Base-by-base conservation (phyloP, 2,113 vertebrate species). In the Takifugu bimaculatus region DNA sequence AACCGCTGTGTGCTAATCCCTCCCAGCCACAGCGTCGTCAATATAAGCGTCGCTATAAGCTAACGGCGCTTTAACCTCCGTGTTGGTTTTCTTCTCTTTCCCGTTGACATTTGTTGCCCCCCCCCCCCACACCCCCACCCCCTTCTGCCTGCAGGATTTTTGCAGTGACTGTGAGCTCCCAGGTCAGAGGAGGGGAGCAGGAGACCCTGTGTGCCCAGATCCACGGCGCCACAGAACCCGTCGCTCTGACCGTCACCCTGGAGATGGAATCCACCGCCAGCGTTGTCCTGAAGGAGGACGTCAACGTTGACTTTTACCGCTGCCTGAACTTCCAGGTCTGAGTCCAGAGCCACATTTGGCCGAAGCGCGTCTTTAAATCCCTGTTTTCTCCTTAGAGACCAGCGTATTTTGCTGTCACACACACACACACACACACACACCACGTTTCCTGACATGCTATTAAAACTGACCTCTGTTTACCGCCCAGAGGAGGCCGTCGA, bases 171-270 rank as follows among this genome's bases (percentile, higher is more conserved):
- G 76, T 90, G 62, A 89, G 84, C 74, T 91, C 89, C 42, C 74
- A 65, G 20, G 13, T 88, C 6, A 68, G 35, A 10, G 82, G 70
- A 29, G 91, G 89, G 3, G 52, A 57, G 2, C 65, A 75, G 10
- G 90, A 91, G 81, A 85, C 65, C 3, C 9, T 91, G 7, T 92
- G 90, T 60, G 81, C 78, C 32, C 84, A 86, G 0, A 32, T 91
- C 57, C 68, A 78, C 1, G 52, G 59, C 15, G 55, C 67, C 29
- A 55, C 54, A 0, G 68, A 64, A 52, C 28, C 54, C 0, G 15
- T 87, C 45, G 13, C 54, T 0, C 45, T 90, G 58, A 48, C 13
- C 2, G 51, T 89, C 2, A 11, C 29, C 20, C 65, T 91, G n/a
- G n/a, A 69, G 0, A 10, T 45, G 26, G 26, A 43, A 3, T 26